Percentiles rank a stretch among this genome's conserved stretches.
These are phyloP conservation scores for Melitaea athalia DNA, from an alignment of 2,888 invertebrate genomes.

Conservation along the genomic window DNA sequence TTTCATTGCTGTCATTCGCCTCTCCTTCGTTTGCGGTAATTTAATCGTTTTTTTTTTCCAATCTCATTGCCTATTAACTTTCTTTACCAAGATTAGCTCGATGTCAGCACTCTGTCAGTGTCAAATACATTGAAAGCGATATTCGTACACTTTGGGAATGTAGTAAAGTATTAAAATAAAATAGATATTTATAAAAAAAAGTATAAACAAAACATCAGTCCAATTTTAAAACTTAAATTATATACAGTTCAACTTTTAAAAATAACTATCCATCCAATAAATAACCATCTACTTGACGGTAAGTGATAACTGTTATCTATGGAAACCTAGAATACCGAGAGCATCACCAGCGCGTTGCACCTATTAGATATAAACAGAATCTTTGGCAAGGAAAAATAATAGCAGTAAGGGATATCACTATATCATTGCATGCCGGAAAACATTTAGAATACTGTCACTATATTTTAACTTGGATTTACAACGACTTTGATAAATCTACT, in stretches of 20 bases:
- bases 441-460: neutral
- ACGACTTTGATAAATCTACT: no score
- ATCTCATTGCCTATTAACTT: conserved; percentile 33
- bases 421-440: neutral
- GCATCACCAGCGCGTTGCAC: no score
- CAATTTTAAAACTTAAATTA: no score
- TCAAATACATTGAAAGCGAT: conserved; percentile 20
- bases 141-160: neutral
- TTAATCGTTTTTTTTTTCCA: conserved; percentile 59
- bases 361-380: no score
- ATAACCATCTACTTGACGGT: no score
- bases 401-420: no score
- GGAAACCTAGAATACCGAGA: no score
- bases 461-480: neutral
- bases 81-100: conserved; percentile 24
- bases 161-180: neutral
- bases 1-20: conserved; percentile 61
- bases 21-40: conserved; percentile 65
- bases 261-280: no score
- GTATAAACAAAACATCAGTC: neutral
- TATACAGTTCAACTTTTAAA: no score
- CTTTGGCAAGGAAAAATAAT: no score
- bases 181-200: neutral
- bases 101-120: conserved; percentile 26
- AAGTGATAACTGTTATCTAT: no score